Conservation (phyloP, 2,888 invertebrate species). For the Andrena fulva region DNA sequence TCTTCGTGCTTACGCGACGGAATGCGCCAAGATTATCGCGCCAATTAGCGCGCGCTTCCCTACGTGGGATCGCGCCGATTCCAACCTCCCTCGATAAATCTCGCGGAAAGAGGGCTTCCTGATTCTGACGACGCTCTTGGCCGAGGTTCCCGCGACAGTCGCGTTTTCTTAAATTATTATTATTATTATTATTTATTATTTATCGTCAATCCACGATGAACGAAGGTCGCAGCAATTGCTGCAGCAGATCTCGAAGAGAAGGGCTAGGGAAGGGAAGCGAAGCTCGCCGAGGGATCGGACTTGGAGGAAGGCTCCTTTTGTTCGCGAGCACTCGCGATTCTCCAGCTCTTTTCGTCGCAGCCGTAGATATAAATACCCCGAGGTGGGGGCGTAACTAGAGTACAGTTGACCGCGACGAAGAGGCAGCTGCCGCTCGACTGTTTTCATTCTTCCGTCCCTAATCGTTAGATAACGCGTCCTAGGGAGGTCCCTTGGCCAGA, state of each 20-base stretch:
- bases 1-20: conserved; percentile 26
- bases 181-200: too few species aligned
- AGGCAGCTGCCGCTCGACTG: conserved; percentile 11
- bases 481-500: conserved; percentile 17
- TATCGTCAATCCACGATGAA: too few species aligned
- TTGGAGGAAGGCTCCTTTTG: neutral
- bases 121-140: neutral
- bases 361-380: conserved; percentile 50
- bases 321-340: conserved; percentile 1
- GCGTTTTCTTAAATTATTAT: too few species aligned
- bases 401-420: conserved; percentile 35
- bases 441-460: conserved; percentile 25
- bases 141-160: too few species aligned
- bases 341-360: conserved; percentile 32
- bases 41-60: conserved; percentile 41
- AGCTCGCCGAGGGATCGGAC: neutral
- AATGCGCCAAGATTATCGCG: conserved; percentile 39
- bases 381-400: conserved; percentile 7
- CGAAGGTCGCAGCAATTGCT: too few species aligned
- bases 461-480: conserved; percentile 26
- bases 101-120: neutral
- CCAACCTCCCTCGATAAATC: conserved; percentile 9
- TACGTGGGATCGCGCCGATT: conserved; percentile 30
- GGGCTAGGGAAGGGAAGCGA: neutral
- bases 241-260: neutral